phyloP scores from a whole-genome alignment of 2,888 invertebrate genomes.

The Hydraecia micacea region DNA sequence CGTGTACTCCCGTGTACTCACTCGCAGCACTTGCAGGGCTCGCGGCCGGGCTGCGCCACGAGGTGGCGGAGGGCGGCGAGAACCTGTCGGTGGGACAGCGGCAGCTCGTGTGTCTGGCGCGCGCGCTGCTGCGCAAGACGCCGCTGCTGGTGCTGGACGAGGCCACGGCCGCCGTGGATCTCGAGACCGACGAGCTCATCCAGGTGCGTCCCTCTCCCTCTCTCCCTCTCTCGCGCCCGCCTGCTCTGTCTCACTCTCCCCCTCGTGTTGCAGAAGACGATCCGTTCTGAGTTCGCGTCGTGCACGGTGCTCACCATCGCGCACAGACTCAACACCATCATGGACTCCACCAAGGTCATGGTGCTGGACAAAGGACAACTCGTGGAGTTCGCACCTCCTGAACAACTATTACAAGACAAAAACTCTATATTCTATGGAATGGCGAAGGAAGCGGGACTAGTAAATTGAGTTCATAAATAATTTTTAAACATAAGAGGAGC shows the following conservation, averaged over 20 bases:
- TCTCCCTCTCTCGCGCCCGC: too few relatives aligned
- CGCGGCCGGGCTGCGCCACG: conserved; percentile 94
- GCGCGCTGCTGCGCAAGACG: conserved; percentile 96
- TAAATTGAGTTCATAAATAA: conserved; percentile 78
- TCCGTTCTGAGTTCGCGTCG: conserved; percentile 95
- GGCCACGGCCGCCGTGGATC: conserved; percentile 97
- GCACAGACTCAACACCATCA: conserved; percentile 97
- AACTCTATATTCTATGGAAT: conserved; percentile 92
- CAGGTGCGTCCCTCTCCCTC: conserved; percentile 84
- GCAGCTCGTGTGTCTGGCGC: conserved; percentile 96
- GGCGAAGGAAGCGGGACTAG: conserved; percentile 96
- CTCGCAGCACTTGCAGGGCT: conserved; percentile 86
- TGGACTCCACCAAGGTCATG: conserved; percentile 96
- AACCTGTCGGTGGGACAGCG: conserved; percentile 97
- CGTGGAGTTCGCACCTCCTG: conserved; percentile 94
- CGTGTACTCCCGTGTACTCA: background rate
- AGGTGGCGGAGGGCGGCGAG: conserved; percentile 97
- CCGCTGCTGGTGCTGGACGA: conserved; percentile 96
- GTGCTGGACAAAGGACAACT: conserved; percentile 95
- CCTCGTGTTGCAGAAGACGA: conserved; percentile 92
- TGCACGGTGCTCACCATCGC: conserved; percentile 98
- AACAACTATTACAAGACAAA: conserved; percentile 89
- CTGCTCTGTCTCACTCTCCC: background rate
- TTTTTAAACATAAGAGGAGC: background rate
- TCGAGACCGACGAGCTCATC: conserved; percentile 97